A percentile compares a stretch with the other conserved stretches of the same genome.
Conservation (phyloP, 1,140 invertebrate genomes). For the Steinernema feltiae region DNA sequence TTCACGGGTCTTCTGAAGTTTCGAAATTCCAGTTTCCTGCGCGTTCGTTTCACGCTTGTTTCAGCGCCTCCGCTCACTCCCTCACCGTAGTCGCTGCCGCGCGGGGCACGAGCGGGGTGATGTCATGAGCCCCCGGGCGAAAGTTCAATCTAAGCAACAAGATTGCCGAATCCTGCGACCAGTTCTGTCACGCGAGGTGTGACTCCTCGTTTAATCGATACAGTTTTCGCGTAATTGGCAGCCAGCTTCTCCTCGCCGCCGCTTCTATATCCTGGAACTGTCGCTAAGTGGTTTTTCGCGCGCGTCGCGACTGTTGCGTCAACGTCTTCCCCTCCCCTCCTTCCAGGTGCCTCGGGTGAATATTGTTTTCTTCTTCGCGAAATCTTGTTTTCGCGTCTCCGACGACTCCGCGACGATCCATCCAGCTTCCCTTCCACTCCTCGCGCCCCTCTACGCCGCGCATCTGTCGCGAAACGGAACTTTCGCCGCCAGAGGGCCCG, state of each 20-base stretch:
- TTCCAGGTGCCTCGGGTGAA: not conserved
- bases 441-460: not conserved
- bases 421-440: constrained; percentile 21
- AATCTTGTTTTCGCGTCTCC: constrained; percentile 3
- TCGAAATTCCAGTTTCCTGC: not conserved
- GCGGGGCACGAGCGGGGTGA: too few species aligned
- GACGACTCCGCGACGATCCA: not conserved
- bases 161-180: not conserved
- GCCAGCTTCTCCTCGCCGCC: not conserved
- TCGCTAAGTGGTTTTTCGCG: constrained; percentile 11
- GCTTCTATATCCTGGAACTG: not conserved
- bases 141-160: not conserved
- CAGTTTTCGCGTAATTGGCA: constrained; percentile 8
- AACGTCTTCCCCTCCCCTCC: not conserved
- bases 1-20: not conserved
- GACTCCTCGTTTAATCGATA: constrained; percentile 9
- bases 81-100: too few species aligned
- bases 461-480: constrained; percentile 5
- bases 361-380: constrained; percentile 4
- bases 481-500: constrained; percentile 6
- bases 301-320: constrained; percentile 2
- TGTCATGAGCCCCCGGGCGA: not conserved
- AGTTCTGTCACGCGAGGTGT: not conserved
- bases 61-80: too few species aligned
- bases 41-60: too few species aligned